phyloP scores from a whole-genome alignment of 2,113 vertebrate genomes.

The Microcebus griseorufus region DNA sequence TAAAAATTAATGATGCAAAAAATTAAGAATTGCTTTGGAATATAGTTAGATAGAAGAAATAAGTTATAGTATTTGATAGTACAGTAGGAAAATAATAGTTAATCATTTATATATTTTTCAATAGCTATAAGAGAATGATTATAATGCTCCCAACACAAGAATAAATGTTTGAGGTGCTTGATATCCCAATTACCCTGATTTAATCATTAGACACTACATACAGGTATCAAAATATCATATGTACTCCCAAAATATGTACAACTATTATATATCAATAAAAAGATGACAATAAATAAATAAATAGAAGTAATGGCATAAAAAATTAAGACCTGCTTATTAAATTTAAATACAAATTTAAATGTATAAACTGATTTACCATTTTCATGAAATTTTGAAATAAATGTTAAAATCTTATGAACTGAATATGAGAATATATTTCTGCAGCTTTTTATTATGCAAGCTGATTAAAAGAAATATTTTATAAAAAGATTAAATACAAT shows the following conservation, averaged over 20 bases:
- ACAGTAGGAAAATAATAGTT: neutral
- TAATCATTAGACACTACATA: neutral
- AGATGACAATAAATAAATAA: neutral
- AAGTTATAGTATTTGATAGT: neutral
- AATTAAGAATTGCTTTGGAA: neutral
- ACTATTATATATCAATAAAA: neutral
- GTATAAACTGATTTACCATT: neutral
- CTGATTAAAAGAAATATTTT: neutral
- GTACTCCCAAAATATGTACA: neutral
- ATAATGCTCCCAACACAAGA: neutral
- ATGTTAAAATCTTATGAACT: neutral
- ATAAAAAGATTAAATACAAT: neutral
- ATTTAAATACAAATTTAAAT: neutral
- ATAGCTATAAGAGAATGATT: neutral
- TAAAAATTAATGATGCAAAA: neutral
- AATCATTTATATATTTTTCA: neutral
- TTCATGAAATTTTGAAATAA: constrained; percentile 38
- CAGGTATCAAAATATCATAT: neutral
- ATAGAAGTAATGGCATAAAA: neutral
- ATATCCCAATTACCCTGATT: neutral
- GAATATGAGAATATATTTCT: neutral
- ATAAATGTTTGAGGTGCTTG: neutral
- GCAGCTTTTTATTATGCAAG: neutral
- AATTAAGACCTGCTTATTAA: neutral
- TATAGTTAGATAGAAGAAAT: neutral